Percentiles rank a stretch among this genome's conserved stretches.
Evolutionary conservation across 1,140 invertebrate genomes (phyloP).

Genomic region (Drosophila ohnishii): DNA sequence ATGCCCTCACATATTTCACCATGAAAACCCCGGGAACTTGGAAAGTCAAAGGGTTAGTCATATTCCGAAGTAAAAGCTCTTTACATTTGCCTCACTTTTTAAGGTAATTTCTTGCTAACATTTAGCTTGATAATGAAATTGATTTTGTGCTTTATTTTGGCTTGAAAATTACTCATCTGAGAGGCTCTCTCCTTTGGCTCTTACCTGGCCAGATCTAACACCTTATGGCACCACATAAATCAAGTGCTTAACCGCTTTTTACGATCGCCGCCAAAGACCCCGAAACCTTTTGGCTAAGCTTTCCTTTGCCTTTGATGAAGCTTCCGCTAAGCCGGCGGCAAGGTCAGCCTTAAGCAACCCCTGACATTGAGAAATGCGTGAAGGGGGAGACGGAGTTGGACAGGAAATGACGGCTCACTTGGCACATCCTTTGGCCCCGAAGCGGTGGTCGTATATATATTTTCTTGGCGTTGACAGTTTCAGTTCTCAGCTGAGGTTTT

Average conservation of each 20-base stretch:
- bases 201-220: conserved; percentile 35
- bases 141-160: not conserved
- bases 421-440: conserved; percentile 27
- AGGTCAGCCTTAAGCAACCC: conserved; percentile 39
- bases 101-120: not conserved
- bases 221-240: conserved; percentile 53
- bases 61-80: not conserved
- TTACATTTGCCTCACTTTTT: not conserved
- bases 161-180: not conserved
- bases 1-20: conserved; percentile 8
- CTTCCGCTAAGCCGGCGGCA: conserved; percentile 36
- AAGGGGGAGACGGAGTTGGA: conserved; percentile 2
- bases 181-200: not conserved
- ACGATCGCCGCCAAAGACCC: conserved; percentile 19
- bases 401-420: conserved; percentile 45
- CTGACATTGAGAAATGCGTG: conserved; percentile 49
- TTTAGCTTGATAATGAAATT: not conserved
- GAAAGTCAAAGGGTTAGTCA: not conserved
- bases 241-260: conserved; percentile 55
- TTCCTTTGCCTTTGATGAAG: conserved; percentile 8
- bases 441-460: not conserved
- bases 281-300: conserved; percentile 43
- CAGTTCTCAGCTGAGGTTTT: conserved; percentile 21
- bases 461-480: conserved; percentile 43
- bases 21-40: conserved; percentile 7